Conservation (phyloP, 30 jellyfish, hydroid and myxozoan genomes). For the Cassiopea andromeda region DNA sequence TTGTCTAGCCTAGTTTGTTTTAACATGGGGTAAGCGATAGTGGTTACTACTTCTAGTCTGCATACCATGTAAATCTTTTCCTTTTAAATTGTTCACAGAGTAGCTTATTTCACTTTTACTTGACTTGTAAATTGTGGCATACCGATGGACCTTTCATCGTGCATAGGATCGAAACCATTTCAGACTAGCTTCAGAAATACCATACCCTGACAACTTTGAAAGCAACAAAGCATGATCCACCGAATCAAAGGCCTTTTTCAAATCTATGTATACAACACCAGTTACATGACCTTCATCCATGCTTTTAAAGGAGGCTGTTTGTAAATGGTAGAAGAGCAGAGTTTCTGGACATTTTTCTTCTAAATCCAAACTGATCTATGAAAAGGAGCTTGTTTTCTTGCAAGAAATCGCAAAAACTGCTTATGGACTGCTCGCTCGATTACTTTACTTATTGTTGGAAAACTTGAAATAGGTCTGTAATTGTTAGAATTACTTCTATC, state of each 20-base stretch:
- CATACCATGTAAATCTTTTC: conserved; percentile 42
- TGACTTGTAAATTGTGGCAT: conserved; percentile 66
- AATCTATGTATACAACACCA: conserved; percentile 29
- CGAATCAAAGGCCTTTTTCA: conserved; percentile 40
- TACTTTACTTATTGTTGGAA: conserved; percentile 56
- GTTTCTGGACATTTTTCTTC: conserved; percentile 51
- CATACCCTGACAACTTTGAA: conserved; percentile 29
- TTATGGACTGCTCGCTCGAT: conserved; percentile 59
- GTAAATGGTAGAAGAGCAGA: conserved; percentile 60
- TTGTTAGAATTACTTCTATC: conserved; percentile 48
- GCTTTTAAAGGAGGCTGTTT: conserved; percentile 50
- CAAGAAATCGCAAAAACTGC: conserved; percentile 61
- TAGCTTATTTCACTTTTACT: conserved; percentile 49
- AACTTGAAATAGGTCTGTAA: conserved; percentile 61
- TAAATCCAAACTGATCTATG: conserved; percentile 35
- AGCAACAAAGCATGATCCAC: conserved; percentile 45
- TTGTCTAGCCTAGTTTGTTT: conserved; percentile 44
- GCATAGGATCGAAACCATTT: conserved; percentile 47
- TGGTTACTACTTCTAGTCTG: conserved; percentile 39
- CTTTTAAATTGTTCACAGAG: conserved; percentile 44
- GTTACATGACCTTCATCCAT: background rate
- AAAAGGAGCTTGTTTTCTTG: conserved; percentile 45
- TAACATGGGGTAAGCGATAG: conserved; percentile 15
- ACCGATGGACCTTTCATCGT: conserved; percentile 71
- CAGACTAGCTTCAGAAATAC: conserved; percentile 28